Evolutionary conservation across 2,797 vertebrate genomes (phyloP), one percentile per base, ranked within the genome.

Genomic region (Anguilla obscura): DNA sequence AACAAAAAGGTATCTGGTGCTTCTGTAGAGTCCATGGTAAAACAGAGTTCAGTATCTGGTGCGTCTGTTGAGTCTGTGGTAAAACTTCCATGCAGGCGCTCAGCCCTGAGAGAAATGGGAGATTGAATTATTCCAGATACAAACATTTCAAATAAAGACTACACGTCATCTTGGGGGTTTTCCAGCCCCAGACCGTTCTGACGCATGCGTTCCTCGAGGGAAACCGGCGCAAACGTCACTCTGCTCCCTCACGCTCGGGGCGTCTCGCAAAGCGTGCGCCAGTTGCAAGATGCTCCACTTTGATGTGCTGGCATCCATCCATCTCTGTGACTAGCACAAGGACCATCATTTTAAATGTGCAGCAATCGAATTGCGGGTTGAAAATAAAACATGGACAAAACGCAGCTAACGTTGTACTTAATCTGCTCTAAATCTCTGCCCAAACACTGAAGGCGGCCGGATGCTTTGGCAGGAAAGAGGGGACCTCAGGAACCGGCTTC

Each of bases 311-410:
- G 66, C 52, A 54, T 54, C 60, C 18, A 24, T 63, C 60, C 60
- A 63, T 24, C 60, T 5, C 16, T 3, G 4, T 18, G 24, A 63
- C 52, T 54, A 54, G 52, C 52, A 2, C 52, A 54, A 54, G 52
- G 52, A 54, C 52, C 52, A 12, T 54, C 52, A 54, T 54, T 54
- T 92, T 87, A 93, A 94, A 93, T 88, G 40, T 45, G 40, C 40
- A 92, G 93, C 90, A 93, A 89, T 85, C 40, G 93, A 94, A 95
- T 94, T 91, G 92, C 90, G 69, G 87, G 93, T 91, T 91, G 89
- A 93, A 92, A 90, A 92, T 93, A 93, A 90, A 92, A 91, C 85
- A 92, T 92, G 88, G 92, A 86, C 87, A 90, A 92, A 91, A 92
- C 86, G 88, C 66, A 69, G 86, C 84, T 90, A 80, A 82, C 85